phyloP scores from a whole-genome alignment of 2,113 vertebrate genomes.

The Vulpes lagopus region DNA sequence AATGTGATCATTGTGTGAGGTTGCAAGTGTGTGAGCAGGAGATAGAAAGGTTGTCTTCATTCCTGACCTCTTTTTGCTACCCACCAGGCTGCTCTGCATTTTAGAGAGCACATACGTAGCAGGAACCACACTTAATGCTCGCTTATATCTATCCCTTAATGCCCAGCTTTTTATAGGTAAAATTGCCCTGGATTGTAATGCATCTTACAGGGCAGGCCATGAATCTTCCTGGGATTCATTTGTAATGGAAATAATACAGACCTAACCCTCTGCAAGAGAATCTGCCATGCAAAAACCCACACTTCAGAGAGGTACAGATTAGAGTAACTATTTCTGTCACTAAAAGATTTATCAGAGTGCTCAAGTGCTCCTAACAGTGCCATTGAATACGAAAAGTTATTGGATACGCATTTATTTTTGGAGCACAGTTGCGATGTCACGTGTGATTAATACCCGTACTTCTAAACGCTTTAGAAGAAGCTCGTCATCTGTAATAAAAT shows the following conservation, averaged over 20 bases:
- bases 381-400: background rate
- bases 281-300: background rate
- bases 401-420: background rate
- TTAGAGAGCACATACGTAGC: background rate
- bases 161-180: background rate
- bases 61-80: background rate
- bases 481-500: background rate
- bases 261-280: background rate
- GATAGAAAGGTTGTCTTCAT: background rate
- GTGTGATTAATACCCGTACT: background rate
- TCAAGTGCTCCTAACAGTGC: background rate
- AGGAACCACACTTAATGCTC: background rate
- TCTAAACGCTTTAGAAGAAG: background rate
- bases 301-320: background rate
- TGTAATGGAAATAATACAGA: background rate
- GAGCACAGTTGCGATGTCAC: background rate
- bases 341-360: background rate
- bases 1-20: background rate
- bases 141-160: background rate
- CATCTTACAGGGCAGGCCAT: background rate
- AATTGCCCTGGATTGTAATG: background rate
- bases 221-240: background rate
- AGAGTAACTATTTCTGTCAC: background rate
- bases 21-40: background rate
- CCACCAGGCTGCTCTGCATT: background rate